Base-by-base conservation (phyloP, 2,113 vertebrate genomes). In the Acrocephalus arundinaceus region DNA sequence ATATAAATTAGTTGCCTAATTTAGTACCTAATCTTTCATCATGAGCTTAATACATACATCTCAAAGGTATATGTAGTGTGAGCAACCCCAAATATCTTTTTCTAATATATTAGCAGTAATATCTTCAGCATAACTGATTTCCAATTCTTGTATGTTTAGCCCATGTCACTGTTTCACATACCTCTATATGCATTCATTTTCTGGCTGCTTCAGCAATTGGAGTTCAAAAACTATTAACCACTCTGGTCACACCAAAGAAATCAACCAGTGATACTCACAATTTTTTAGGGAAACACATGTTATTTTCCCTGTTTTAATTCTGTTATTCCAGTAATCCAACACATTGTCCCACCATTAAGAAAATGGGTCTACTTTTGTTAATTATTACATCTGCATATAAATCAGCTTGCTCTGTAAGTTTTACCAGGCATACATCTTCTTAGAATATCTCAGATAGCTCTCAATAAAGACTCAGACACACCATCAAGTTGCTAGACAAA, bases 61-160 rank as follows among this genome's bases (percentile, higher is more conserved):
- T 85, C 43, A 77, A 93, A 93, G 31, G 22, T 13, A 39, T 48
- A 88, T 23, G 25, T 84, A 62, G 27, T 63, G 41, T 27, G 45
- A 87, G 5, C 11, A 95, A 57, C 89, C 23, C 17, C 74, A 96
- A 87, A 43, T 51, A 71, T 58, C 4, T 92, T 95, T 66, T 81
- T 79, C 76, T 61, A 62, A 91, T 76, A 37, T 46, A 68, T 73
- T 86, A 89, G 76, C 45, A 94, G 54, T 39, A 97, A 82, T 75
- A 74, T 46, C 37, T 87, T 94, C 93, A 91, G 77, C 71, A 85
- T 65, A 89, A 86, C 37, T 89, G 45, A 86, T 48, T 94, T 96
- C 68, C 33, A 45, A 51, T 62, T 94, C 43, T 65, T 96, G 65
- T 23, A 35, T 68, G 45, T 87, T 75, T 79, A 93, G 63, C 9